These are phyloP conservation scores for Pyrocephalus nanus DNA, from an alignment of 2,797 vertebrate genomes.

Conservation along the genomic window DNA sequence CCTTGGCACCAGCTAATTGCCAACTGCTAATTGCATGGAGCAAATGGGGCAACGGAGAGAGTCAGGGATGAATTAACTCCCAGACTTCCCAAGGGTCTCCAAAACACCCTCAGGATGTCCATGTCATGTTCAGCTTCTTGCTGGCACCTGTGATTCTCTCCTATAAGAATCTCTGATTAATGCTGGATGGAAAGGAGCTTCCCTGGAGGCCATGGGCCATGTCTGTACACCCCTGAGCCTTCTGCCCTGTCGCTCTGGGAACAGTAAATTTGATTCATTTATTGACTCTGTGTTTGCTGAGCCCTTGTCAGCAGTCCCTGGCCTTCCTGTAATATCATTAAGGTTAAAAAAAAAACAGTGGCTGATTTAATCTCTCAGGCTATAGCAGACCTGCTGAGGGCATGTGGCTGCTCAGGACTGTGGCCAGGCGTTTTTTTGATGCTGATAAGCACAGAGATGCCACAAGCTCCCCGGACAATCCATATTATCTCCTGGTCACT, in stretches of 20 bases:
- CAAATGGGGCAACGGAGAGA: not conserved
- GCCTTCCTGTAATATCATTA: not conserved
- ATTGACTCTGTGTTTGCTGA: not conserved
- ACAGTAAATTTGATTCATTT: accelerated
- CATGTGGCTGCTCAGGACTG: accelerated
- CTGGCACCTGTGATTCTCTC: not conserved
- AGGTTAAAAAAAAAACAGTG: not conserved
- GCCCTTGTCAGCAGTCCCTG: not conserved
- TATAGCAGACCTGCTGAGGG: too few relatives aligned
- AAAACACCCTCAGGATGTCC: not conserved
- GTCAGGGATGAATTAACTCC: accelerated
- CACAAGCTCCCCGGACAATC: not conserved
- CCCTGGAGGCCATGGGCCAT: accelerated
- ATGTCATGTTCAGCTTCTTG: not conserved
- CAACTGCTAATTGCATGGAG: not conserved
- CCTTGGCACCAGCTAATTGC: not conserved
- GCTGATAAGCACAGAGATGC: not conserved
- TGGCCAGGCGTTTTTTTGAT: not conserved
- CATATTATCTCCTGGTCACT: not conserved
- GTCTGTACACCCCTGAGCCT: not conserved
- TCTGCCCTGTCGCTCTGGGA: not conserved
- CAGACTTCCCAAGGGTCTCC: accelerated
- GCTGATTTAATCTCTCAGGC: not conserved
- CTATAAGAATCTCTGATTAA: not conserved
- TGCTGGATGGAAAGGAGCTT: not conserved